Evolutionary conservation across 2,888 invertebrate genomes (phyloP).

Genomic region (Eilema caniola): DNA sequence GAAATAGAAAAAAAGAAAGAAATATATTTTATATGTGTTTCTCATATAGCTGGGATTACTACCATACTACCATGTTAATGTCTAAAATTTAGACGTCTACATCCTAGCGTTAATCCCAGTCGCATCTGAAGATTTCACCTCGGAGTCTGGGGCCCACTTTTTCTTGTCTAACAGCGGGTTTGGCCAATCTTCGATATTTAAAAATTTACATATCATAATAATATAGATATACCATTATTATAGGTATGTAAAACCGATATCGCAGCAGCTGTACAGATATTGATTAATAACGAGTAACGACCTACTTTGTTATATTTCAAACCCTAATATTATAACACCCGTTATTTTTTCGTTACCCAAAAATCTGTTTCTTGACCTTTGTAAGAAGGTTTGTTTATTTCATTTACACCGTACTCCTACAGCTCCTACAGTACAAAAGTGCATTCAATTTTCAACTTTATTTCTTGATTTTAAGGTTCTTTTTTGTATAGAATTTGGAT

Average conservation of each 20-base stretch:
- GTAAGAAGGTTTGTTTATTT: constrained; percentile 32
- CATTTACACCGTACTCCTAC: constrained; percentile 33
- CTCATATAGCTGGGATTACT: too few relatives aligned
- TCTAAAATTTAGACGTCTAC: too few relatives aligned
- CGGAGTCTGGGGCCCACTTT: too few relatives aligned
- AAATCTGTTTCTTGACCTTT: constrained; percentile 46
- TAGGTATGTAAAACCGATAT: background rate
- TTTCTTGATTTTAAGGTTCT: background rate
- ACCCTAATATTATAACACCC: constrained; percentile 5
- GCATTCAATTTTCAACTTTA: constrained; percentile 22
- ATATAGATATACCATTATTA: too few relatives aligned
- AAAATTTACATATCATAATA: too few relatives aligned
- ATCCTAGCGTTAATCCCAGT: too few relatives aligned
- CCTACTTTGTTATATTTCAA: background rate
- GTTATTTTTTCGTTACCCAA: constrained; percentile 16
- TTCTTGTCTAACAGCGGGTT: too few relatives aligned
- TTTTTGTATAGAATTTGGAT: background rate
- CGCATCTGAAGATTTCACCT: too few relatives aligned
- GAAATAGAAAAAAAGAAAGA: too few relatives aligned
- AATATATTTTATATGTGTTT: too few relatives aligned
- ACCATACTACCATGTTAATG: too few relatives aligned
- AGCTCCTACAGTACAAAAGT: constrained; percentile 13
- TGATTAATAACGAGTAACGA: constrained; percentile 9
- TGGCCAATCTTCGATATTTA: too few relatives aligned
- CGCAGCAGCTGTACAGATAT: constrained; percentile 9